Base-by-base conservation (phyloP, 2,888 invertebrate species). In the Drosophila mimica region DNA sequence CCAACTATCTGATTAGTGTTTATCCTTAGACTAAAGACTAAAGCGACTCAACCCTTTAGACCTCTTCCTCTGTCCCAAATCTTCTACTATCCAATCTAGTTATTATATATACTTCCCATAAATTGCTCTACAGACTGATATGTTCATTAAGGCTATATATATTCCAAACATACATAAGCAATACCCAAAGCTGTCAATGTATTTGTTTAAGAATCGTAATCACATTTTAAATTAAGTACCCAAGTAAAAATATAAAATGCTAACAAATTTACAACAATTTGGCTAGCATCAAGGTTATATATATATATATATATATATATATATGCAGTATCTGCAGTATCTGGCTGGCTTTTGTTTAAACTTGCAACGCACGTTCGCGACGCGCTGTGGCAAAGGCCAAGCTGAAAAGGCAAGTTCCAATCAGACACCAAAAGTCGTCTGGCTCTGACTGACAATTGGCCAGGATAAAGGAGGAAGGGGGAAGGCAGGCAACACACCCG, bases 391-490 rank as follows among this genome's bases (percentile, higher is more conserved):
- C 82, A 84, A 75, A 76, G 79, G 87, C 77, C 76, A 54, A 25
- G 34, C 34, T 11, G 25, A 25, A 34, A 66, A 65, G 68, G 34
- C 52, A 76, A 81, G 74, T 78, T 81, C 86, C 88, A 80, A 81
- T 82, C 86, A 85, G 80, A 73, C 70, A 72, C 52, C 69, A 58
- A 58, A 48, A 48, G 58, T 60, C 62, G 66, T 76, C 64, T 65
- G 80, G 52, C 57, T 53, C 74, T 71, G 87, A 78, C 89, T 88
- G 90, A 86, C 90, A 86, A 90, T 90, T 90, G 90, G 86, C 89
- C 81, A 88, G 54, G 58, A 66, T 38, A 7, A 46, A 25, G 25
- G 15, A 25, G 38, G 38, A 7, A 33, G 20, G 43, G 31, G 6
- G 36, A 25, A 46, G 25, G 15, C 54, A 28, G 20, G 36, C 56